Base-by-base conservation (phyloP, 2,888 invertebrate species). In the Heliconius ismenius region DNA sequence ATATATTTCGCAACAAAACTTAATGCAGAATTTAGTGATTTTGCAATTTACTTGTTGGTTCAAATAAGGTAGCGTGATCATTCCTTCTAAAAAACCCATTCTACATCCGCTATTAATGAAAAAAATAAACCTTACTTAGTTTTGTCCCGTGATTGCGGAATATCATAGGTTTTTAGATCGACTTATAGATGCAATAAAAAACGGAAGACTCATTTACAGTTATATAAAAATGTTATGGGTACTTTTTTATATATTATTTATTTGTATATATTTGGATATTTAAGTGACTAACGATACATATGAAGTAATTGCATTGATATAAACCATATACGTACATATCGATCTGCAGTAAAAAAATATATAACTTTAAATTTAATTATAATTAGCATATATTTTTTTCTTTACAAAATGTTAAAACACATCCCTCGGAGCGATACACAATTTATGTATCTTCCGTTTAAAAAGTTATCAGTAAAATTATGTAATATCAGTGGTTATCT, bases 401-500 rank as follows among this genome's bases (percentile, higher is more conserved):
- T 39, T n/a, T 39, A 67, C 24, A 43, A 73, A 77, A 73, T 73
- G 64, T 69, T 73, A 36, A 75, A 78, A 58, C 73, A 73, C 39
- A 72, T 75, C 73, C 79, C 79, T 75, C 39, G 73, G 68, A 73
- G 77, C 77, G 65, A 64, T 72, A 26, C 63, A 73, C 64, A 77
- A 79, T 79, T 76, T 76, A 73, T 69, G 79, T 78, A 76, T 76
- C 81, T 87, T 87, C 85, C 85, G 83, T 85, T 87, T 86, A 86
- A 88, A 89, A 88, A 86, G 87, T 86, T 86, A 88, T 89, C 86
- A 88, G 87, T 81, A 89, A 79, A 79, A 88, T 87, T 86, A 80
- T 85, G 86, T 88, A 89, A 88, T 85, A 84, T 86, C 87, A 87
- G 87, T 88, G 87, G 86, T 87, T 90, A 89, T 86, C 87, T 88